Evolutionary conservation across 1,140 invertebrate genomes (phyloP).

Genomic region (Branchinecta lindahli): DNA sequence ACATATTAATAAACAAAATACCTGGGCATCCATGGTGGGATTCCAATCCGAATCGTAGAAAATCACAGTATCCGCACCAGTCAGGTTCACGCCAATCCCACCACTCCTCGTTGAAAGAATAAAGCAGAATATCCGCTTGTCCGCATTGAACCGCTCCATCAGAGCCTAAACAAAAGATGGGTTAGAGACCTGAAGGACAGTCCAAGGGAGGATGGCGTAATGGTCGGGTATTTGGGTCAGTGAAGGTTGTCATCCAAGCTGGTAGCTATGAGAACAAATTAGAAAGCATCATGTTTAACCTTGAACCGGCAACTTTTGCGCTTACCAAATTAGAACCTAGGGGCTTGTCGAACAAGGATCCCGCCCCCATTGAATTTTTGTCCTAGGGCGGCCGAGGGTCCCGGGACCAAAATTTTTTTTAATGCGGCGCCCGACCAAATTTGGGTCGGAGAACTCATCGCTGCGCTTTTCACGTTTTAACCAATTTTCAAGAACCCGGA

Average conservation of each 20-base stretch:
- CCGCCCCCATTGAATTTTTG: too few relatives aligned
- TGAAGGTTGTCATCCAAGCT: not conserved
- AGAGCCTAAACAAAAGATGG: conserved; percentile 42
- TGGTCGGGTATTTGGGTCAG: not conserved
- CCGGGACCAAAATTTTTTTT: too few relatives aligned
- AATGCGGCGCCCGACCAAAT: too few relatives aligned
- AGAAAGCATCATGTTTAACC: not conserved
- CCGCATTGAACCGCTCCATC: conserved; percentile 96
- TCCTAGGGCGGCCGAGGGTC: too few relatives aligned
- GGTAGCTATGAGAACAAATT: not conserved
- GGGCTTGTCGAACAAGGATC: too few relatives aligned
- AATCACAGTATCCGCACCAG: conserved; percentile 97
- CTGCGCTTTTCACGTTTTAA: too few relatives aligned
- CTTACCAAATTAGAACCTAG: too few relatives aligned
- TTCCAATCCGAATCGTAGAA: conserved; percentile 99
- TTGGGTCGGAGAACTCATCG: too few relatives aligned
- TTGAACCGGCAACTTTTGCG: too few relatives aligned
- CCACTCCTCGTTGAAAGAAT: conserved; percentile 95
- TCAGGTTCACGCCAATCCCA: conserved; percentile 95
- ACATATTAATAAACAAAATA: not conserved
- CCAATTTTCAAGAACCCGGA: too few relatives aligned
- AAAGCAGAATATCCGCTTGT: conserved; percentile 89
- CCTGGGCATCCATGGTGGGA: conserved; percentile 95
- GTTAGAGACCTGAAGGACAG: not conserved
- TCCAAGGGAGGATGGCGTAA: not conserved